Conservation (phyloP, 1,140 invertebrate species). For the Macrotrachela quadricornifera region DNA sequence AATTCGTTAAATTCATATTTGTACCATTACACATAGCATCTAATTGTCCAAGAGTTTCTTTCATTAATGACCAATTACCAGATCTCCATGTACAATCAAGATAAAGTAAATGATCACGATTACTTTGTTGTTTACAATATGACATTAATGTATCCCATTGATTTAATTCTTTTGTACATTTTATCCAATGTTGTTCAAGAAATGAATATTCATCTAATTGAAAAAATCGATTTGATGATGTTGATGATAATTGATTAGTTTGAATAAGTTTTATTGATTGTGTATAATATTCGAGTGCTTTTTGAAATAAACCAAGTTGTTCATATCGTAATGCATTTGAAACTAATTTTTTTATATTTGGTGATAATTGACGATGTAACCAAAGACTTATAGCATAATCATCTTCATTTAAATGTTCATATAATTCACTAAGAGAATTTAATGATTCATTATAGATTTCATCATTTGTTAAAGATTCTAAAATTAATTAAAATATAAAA, state of each 20-base stretch:
- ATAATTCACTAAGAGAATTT: conserved; percentile 61
- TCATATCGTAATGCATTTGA: conserved; percentile 58
- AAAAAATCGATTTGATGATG: not conserved
- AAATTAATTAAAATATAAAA: no score
- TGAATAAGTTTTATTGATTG: conserved; percentile 21
- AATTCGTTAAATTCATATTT: no score
- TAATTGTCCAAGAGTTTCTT: no score
- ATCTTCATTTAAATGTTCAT: conserved; percentile 65
- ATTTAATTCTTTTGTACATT: conserved; percentile 80
- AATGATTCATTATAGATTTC: conserved; percentile 41
- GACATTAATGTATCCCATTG: conserved; percentile 62
- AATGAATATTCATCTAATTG: conserved; percentile 3
- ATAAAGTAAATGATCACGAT: no score
- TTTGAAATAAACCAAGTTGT: conserved; percentile 85
- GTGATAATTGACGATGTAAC: conserved; percentile 30
- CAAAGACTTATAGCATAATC: conserved; percentile 85
- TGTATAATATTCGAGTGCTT: conserved; percentile 67
- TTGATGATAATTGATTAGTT: not conserved
- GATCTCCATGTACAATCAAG: no score
- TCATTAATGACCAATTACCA: no score
- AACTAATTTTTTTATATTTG: no score
- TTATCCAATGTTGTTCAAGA: conserved; percentile 16
- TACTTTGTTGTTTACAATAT: no score
- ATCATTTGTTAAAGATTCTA: no score
- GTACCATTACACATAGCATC: no score